Percentiles rank a stretch among this genome's conserved stretches.
Evolutionary conservation across 2,888 invertebrate species (phyloP).

Genomic region (Caenorhabditis imperialis): DNA sequence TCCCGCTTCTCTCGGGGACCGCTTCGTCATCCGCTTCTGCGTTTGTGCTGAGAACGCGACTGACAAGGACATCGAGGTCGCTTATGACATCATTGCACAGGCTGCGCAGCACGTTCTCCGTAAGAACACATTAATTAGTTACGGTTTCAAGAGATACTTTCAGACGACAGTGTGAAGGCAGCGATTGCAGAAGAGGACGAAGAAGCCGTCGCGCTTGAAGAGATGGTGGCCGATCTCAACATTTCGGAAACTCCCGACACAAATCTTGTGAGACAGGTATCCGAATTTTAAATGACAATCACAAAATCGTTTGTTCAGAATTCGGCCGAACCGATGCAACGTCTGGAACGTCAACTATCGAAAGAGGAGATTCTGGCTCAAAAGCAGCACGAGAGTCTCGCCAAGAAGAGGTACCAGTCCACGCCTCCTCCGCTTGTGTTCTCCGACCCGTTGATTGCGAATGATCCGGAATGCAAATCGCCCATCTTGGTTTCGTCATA

Average conservation of each 20-base stretch:
- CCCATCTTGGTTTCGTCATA: constrained; percentile 42
- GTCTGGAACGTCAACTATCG: constrained; percentile 60
- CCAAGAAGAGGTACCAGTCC: constrained; percentile 84
- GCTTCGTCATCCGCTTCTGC: constrained; percentile 84
- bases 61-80: constrained; percentile 83
- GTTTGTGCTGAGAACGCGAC: constrained; percentile 91
- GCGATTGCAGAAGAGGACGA: constrained; percentile 59
- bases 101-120: constrained; percentile 83
- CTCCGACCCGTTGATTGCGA: background rate
- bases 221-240: constrained; percentile 35
- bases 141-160: too few relatives aligned
- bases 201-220: constrained; percentile 61
- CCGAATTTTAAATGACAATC: background rate
- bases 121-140: too few relatives aligned
- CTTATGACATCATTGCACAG: constrained; percentile 80
- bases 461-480: constrained; percentile 13
- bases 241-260: constrained; percentile 55
- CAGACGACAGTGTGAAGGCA: constrained; percentile 61
- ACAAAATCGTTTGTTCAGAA: constrained; percentile 9
- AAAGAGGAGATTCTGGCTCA: constrained; percentile 68
- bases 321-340: constrained; percentile 11
- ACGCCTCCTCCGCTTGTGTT: constrained; percentile 14
- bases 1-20: constrained; percentile 77
- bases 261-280: constrained; percentile 18
- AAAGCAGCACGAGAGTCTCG: constrained; percentile 84